Base-by-base conservation (phyloP, 1,140 invertebrate species). In the Andrena cerasifolii region DNA sequence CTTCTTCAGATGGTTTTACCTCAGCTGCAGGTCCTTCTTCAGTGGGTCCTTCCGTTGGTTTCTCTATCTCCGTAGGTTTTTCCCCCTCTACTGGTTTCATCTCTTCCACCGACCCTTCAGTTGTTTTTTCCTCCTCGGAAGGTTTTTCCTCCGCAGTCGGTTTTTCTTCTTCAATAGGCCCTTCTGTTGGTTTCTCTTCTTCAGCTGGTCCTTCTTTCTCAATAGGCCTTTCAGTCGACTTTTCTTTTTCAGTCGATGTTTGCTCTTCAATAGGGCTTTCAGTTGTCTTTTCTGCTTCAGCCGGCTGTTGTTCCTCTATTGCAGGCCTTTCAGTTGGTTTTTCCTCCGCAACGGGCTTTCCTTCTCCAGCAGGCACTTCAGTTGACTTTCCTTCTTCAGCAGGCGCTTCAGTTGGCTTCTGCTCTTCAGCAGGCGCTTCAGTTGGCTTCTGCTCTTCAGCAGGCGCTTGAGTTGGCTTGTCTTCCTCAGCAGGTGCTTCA, bases 61-160 rank as follows among this genome's bases (percentile, higher is more conserved):
- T 59, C 61, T 80, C 79, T 40, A 47, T 71, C 71, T 79, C 79
- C 10, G 40, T 65, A 7, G 72, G 40, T 47, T 74, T 51, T 82
- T 90, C 84, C 3, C 79, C 74, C 82, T 88, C 88, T 21, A 72
- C 80, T 28, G 53, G 12, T 16, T 24, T 31, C 18, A 68, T 66
- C 18, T 71, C 65, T 71, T 62, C 45, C 5, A n/a, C 14, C 33
- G 84, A 1, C 10, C 10, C 45, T 73, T 84, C 71, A 43, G 76
- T 72, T 24, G 62, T 56, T 62, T 67, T 61, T 8, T 67, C 79
- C 4, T 78, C 59, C 16, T 56, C 73, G 0, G 26, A 12, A 24
- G 77, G 49, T 21, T 73, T 43, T 26, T 78, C 83, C 28, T 24
- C 45, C 56, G 74, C 75, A 12, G 85, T 70, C 47, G 83, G 40